Conservation (phyloP, 2,113 vertebrate species). For the Myanophis thanlyinensis region DNA sequence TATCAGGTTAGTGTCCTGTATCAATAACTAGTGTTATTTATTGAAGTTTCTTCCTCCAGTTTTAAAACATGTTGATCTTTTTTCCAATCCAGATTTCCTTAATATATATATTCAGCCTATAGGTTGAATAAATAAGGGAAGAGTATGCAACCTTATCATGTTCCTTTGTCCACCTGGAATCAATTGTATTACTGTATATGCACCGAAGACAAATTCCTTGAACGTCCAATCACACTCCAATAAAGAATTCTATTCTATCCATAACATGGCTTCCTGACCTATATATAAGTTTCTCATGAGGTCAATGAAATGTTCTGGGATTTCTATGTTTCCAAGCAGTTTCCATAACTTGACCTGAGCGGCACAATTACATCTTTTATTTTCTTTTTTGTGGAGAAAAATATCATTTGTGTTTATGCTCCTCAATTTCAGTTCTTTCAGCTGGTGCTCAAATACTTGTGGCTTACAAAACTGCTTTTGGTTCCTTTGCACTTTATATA, state of each 20-base stretch:
- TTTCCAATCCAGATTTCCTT: neutral
- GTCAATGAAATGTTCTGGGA: neutral
- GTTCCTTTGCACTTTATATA: conserved; percentile 38
- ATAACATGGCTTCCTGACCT: neutral
- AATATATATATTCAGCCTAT: neutral
- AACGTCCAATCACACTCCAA: no score
- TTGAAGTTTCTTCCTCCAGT: neutral
- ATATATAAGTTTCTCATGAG: neutral
- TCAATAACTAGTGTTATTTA: no score
- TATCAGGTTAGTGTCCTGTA: neutral
- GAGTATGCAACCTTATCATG: neutral
- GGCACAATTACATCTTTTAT: neutral
- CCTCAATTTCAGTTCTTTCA: conserved; percentile 39
- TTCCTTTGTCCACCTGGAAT: neutral
- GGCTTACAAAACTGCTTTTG: conserved; percentile 43
- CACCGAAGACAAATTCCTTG: no score
- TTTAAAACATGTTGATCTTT: neutral
- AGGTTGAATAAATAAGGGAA: neutral
- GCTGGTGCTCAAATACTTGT: conserved; percentile 42
- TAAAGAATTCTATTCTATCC: no score
- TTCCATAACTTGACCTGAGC: neutral
- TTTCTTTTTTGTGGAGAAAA: neutral
- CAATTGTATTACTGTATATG: neutral
- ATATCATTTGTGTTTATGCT: neutral
- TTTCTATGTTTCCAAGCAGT: neutral